These are phyloP conservation scores for Agapornis canus DNA, from an alignment of 2,797 vertebrate species.

Conservation along the genomic window DNA sequence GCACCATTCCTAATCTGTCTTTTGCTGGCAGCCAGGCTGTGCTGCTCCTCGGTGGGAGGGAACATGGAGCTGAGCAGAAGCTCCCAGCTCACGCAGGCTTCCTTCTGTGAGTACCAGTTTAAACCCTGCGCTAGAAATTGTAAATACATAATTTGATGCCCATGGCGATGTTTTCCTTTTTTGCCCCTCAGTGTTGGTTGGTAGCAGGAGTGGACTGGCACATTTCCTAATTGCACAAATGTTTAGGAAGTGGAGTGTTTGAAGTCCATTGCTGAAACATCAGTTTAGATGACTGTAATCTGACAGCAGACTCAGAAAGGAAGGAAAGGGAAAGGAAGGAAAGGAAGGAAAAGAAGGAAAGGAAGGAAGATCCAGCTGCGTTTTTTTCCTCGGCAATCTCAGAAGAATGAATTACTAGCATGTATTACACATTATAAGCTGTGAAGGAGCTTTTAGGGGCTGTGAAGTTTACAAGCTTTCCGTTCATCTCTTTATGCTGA, in stretches of 20 bases:
- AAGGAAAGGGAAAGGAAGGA: too few species aligned
- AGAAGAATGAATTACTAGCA: not conserved
- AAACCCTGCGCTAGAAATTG: not conserved
- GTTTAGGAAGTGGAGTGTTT: not conserved
- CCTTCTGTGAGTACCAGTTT: not conserved
- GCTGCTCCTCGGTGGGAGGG: not conserved
- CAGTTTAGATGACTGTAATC: not conserved
- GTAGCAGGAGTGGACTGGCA: not conserved
- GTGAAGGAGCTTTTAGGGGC: not conserved
- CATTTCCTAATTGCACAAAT: not conserved
- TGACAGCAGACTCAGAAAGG: not conserved
- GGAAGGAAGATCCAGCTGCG: not conserved
- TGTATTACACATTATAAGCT: not conserved
- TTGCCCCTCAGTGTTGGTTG: not conserved
- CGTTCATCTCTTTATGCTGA: not conserved
- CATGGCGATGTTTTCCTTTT: not conserved
- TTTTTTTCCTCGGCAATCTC: not conserved
- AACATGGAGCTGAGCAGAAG: not conserved
- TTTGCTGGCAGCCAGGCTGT: slow-evolving; percentile 26
- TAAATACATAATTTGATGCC: not conserved
- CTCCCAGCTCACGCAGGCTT: slow-evolving; percentile 7
- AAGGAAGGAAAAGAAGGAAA: not conserved
- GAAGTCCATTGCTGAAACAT: not conserved
- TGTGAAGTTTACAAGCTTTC: not conserved
- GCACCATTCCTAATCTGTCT: slow-evolving; percentile 20